A percentile compares a stretch with the other conserved stretches of the same genome.
Evolutionary conservation across 2,888 invertebrate genomes (phyloP).

Genomic region (Poecilus cupreus): DNA sequence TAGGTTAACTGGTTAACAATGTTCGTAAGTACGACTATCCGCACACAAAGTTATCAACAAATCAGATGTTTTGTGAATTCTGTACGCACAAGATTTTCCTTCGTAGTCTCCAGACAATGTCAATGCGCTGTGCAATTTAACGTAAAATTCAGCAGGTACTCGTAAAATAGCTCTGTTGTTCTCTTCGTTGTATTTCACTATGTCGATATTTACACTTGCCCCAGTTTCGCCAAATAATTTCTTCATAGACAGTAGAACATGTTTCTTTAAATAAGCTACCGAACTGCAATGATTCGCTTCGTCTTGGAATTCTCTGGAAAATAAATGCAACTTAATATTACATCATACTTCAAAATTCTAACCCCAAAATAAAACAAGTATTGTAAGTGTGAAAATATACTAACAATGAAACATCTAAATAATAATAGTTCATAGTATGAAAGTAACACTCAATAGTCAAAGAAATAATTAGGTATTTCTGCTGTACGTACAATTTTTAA

Average conservation of each 20-base stretch:
- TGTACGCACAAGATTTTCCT: conserved; percentile 74
- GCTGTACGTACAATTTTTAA: conserved; percentile 51
- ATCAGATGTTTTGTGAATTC: conserved; percentile 74
- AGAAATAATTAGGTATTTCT: conserved; percentile 1
- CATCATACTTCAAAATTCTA: conserved; percentile 52
- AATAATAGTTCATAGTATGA: conserved; percentile 70
- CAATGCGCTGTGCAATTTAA: conserved; percentile 77
- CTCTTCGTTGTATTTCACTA: conserved; percentile 75
- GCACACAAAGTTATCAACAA: conserved; percentile 70
- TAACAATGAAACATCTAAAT: conserved; percentile 77
- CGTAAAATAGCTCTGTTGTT: conserved; percentile 75
- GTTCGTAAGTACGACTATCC: conserved; percentile 70
- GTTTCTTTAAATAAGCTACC: conserved; percentile 76
- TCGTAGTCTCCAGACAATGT: conserved; percentile 74
- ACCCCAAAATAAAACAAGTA: conserved; percentile 55
- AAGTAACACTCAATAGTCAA: conserved; percentile 10
- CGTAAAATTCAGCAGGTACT: conserved; percentile 74
- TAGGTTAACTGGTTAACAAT: conserved; percentile 62
- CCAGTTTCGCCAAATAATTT: conserved; percentile 78
- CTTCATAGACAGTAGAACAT: conserved; percentile 74
- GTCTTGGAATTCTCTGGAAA: conserved; percentile 73
- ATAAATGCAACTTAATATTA: conserved; percentile 59
- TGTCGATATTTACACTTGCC: conserved; percentile 74
- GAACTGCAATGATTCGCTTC: conserved; percentile 70
- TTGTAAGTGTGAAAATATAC: conserved; percentile 67